Base-by-base conservation (phyloP, 2,113 vertebrate species). In the Poeciliopsis prolifica region DNA sequence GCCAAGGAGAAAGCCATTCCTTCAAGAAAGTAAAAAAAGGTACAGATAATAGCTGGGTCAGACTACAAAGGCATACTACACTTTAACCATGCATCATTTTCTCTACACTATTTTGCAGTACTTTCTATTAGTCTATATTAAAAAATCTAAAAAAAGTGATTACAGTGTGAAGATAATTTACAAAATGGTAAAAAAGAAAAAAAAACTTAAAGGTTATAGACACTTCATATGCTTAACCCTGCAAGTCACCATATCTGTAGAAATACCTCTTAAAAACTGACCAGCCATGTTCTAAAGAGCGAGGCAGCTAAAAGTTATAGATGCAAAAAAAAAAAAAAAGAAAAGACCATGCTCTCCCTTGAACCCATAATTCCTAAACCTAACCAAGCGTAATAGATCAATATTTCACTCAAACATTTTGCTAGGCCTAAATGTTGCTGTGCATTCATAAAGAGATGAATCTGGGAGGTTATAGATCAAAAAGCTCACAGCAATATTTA, bases 401-500 rank as follows among this genome's bases (percentile, higher is more conserved):
- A 70, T 77, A 51, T 77, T 87, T 86, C 42, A 48, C 70, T 72
- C 54, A 77, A 65, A 87, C 26, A 60, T 78, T 83, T 83, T 76
- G 42, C 58, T 7, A 1, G 35, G 63, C 61, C 76, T 70, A 65
- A 67, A 75, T 81, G 82, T 67, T 60, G 48, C 80, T 77, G 63
- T 87, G 19, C 66, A 85, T 76, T 74, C 28, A 77, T 87, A 79
- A 85, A 66, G 51, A 70, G 70, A 35, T 86, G 11, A 73, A 17
- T 83, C 54, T 30, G 31, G 17, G 42, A 84, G 74, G 76, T 70
- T 70, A 85, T 86, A 84, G 61, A 91, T 90, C 80, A 86, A 82
- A 90, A 87, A 74, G 73, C 69, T 81, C 62, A 68, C 85, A 88
- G 89, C 71, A 54, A 80, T 87, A 86, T 88, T 92, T 83, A 87